Evolutionary conservation across 2,888 invertebrate species (phyloP).

Genomic region (Axea sp.): DNA sequence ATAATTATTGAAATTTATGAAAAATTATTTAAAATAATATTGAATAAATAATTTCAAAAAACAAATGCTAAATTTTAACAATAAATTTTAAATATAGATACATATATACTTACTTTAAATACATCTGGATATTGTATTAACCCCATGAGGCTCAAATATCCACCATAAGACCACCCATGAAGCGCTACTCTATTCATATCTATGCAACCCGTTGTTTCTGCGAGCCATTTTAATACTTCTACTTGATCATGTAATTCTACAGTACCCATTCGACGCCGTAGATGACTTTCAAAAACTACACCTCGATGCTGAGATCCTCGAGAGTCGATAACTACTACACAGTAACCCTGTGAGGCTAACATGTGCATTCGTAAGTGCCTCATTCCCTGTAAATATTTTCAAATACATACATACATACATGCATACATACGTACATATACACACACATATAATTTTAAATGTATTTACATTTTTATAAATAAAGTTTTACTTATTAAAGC

Average conservation of each 20-base stretch:
- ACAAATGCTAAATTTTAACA: no score
- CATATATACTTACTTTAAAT: conserved; percentile 89
- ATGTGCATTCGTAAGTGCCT: conserved; percentile 90
- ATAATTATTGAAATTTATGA: no score
- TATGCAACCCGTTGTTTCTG: conserved; percentile 91
- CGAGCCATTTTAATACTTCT: conserved; percentile 93
- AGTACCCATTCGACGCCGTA: conserved; percentile 94
- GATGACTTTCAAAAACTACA: conserved; percentile 93
- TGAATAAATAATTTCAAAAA: no score
- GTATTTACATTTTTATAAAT: no score
- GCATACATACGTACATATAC: no score
- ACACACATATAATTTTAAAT: no score
- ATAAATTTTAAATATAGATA: no score
- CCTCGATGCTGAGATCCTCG: conserved; percentile 97
- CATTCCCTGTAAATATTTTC: conserved; percentile 35
- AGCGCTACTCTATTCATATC: conserved; percentile 96
- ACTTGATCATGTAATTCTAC: conserved; percentile 97
- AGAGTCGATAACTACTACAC: conserved; percentile 96
- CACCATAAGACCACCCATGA: conserved; percentile 99
- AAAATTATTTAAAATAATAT: neutral
- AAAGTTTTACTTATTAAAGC: no score
- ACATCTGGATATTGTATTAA: conserved; percentile 94
- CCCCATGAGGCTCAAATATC: conserved; percentile 97
- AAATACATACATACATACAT: no score
- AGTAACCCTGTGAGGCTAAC: conserved; percentile 96